Evolutionary conservation across 2,797 vertebrate species (phyloP).

Genomic region (Molothrus ater): DNA sequence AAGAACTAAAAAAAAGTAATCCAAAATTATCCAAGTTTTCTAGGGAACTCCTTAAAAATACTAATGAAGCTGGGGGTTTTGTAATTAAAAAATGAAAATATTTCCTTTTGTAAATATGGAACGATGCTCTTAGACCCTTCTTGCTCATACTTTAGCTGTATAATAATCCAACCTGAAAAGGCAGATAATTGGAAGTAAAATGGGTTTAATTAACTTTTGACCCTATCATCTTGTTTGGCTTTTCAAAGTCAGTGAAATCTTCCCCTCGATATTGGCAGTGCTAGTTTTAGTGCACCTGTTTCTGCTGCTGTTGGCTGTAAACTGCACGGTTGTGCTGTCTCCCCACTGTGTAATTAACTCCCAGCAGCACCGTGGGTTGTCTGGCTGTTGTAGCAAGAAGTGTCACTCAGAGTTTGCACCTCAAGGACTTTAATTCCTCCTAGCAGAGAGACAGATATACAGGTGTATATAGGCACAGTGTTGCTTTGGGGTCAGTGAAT

Average conservation of each 20-base stretch:
- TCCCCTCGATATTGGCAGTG: background rate
- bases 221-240: background rate
- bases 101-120: background rate
- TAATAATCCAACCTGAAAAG: background rate
- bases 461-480: too few species aligned
- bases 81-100: background rate
- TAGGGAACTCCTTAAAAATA: background rate
- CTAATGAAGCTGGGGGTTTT: background rate
- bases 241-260: background rate
- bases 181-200: background rate
- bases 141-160: accelerated
- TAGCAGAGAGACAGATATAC: accelerated
- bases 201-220: background rate
- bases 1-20: background rate
- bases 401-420: background rate
- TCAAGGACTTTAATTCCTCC: background rate
- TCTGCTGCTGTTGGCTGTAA: accelerated
- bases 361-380: accelerated
- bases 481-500: background rate
- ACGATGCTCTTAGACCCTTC: background rate
- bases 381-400: accelerated
- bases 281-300: background rate
- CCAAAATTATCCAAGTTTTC: background rate
- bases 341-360: accelerated
- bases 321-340: accelerated